Evolutionary conservation across 2,113 vertebrate genomes (phyloP).

Genomic region (Menura novaehollandiae): DNA sequence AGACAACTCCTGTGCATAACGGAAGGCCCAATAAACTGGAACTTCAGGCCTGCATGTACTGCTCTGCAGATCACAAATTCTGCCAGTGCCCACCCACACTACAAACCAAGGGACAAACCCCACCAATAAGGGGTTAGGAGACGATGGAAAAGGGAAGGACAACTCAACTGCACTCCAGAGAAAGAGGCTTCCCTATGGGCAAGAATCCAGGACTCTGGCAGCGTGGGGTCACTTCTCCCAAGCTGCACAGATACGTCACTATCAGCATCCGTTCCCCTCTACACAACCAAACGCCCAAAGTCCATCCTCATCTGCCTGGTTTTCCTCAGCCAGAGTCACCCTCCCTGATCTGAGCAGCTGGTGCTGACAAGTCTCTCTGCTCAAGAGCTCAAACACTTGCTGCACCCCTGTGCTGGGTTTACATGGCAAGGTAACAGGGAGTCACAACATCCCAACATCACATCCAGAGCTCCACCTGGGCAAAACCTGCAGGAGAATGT

Average conservation of each 20-base stretch:
- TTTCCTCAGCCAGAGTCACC: background rate
- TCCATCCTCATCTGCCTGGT: background rate
- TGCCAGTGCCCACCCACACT: background rate
- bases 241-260: background rate
- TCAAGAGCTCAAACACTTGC: fast-evolving
- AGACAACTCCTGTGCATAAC: fast-evolving
- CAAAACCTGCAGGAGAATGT: background rate
- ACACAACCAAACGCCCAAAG: background rate
- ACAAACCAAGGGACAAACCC: background rate
- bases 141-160: background rate
- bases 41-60: background rate
- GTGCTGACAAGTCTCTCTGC: background rate
- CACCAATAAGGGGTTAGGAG: background rate
- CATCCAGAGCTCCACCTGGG: background rate
- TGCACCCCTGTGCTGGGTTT: background rate
- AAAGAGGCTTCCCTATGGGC: background rate
- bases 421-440: fast-evolving
- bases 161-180: background rate
- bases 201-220: background rate
- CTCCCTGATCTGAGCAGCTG: background rate
- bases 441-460: background rate
- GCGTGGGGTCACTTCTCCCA: background rate
- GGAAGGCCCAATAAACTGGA: background rate
- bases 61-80: background rate
- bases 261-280: background rate